A percentile compares a stretch with the other conserved stretches of the same genome.
Evolutionary conservation across 2,113 vertebrate species (phyloP).

Genomic region (Dasyornis broadbenti): DNA sequence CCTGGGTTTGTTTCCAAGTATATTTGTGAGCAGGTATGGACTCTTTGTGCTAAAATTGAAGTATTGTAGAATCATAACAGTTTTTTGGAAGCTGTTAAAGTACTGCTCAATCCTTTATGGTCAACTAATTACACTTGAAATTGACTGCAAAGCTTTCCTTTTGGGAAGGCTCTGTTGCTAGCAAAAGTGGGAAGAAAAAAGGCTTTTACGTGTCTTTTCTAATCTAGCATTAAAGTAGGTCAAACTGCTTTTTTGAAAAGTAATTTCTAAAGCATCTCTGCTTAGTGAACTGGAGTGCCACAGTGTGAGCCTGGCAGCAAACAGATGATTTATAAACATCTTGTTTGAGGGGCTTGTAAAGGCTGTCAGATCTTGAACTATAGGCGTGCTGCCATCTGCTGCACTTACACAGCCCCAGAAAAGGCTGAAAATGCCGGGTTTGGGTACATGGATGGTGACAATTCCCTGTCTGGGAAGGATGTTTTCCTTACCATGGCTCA

Average conservation of each 20-base stretch:
- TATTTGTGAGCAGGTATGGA: not conserved
- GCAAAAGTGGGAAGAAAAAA: not conserved
- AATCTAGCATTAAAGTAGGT: conserved; percentile 15
- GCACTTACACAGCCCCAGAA: not conserved
- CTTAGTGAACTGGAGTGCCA: not conserved
- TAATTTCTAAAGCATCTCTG: not conserved
- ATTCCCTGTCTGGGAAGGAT: not conserved
- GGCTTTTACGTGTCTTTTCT: not conserved
- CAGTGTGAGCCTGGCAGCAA: not conserved
- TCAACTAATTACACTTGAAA: conserved; percentile 9
- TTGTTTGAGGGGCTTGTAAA: not conserved
- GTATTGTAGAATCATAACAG: not conserved
- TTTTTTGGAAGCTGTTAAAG: not conserved
- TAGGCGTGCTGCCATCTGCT: conserved; percentile 6
- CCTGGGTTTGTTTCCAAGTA: not conserved
- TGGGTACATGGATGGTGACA: not conserved
- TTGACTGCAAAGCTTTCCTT: not conserved
- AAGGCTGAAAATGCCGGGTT: not conserved
- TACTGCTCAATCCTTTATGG: not conserved
- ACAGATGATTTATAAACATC: not conserved
- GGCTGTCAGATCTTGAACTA: not conserved
- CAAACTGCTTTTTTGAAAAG: not conserved
- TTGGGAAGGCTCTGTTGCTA: not conserved
- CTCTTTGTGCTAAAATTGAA: not conserved
- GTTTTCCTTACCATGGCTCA: not conserved